Conservation (phyloP, 2,888 invertebrate species). For the Anorthoa munda region DNA sequence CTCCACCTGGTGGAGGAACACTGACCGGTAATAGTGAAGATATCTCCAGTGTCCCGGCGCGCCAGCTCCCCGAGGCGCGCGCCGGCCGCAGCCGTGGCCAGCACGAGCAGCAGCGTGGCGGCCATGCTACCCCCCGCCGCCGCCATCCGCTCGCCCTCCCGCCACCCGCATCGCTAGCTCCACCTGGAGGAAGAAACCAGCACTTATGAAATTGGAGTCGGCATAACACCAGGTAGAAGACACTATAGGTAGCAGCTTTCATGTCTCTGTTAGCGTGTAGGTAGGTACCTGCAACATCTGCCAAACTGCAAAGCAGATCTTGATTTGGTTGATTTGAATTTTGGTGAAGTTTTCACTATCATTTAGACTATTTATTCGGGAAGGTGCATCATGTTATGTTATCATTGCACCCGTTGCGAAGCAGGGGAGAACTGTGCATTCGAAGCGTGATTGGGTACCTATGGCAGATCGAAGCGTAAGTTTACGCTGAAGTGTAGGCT, state of each 20-base stretch:
- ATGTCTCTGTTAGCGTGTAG: too few species aligned
- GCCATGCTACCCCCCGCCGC: constrained; percentile 88
- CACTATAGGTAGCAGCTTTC: too few species aligned
- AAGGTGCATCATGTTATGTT: background rate
- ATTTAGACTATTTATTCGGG: background rate
- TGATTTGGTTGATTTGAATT: background rate
- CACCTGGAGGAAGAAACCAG: constrained; percentile 67
- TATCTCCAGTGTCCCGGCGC: constrained; percentile 86
- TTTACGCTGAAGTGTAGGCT: background rate
- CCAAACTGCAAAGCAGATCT: too few species aligned
- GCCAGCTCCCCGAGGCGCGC: constrained; percentile 85
- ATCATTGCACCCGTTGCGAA: background rate
- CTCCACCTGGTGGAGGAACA: too few species aligned
- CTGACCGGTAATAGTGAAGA: constrained; percentile 84
- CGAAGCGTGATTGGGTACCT: too few species aligned
- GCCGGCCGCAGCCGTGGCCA: constrained; percentile 80
- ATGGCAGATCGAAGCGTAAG: background rate
- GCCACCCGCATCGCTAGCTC: constrained; percentile 78
- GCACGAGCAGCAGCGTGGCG: constrained; percentile 81
- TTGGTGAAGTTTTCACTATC: background rate
- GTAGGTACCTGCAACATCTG: too few species aligned
- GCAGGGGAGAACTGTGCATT: too few species aligned
- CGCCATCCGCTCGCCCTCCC: constrained; percentile 75
- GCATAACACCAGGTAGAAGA: background rate
- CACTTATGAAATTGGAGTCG: background rate